Evolutionary conservation across 2,113 vertebrate species (phyloP), one percentile per base, ranked within the genome.

Genomic region (Smithornis capensis): DNA sequence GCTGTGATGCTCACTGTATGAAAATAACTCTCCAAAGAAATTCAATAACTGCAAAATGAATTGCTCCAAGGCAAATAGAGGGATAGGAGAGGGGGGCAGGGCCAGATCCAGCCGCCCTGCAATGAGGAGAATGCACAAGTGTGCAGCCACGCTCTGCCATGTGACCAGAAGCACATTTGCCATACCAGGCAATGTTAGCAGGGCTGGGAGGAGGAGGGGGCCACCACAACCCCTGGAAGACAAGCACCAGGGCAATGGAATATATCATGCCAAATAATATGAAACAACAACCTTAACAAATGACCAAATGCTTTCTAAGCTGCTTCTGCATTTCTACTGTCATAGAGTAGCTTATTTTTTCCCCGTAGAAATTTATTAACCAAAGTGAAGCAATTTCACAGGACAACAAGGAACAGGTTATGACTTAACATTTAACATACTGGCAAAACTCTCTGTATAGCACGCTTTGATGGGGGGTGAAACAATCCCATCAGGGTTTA

Each of bases 11-110:
- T 98, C 93, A 55, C 56, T 95, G 94, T 96, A 97, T 97, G 95
- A 98, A 98, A 97, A 97, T 94, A 97, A 97, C 95, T 94, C 97
- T 97, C 97, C 87, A 37, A 98, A 97, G 97, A 97, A 98, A 98
- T 97, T 97, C 95, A 97, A 92, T 97, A 95, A 97, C 96, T 96
- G 94, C 92, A 96, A 95, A 97, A 98, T 95, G 94, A 97, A 98
- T 97, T 96, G 97, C 97, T 98, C 90, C 92, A 45, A 98, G 97
- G 96, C 97, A 97, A 97, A 95, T 5, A 88, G 94, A 92, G 81
- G 95, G 87, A 65, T 50, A 55, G 80, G 76, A 87, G 87, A 75
- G 83, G 94, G 95, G 91, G 96, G 95, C 86, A 94, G 95, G 89
- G 95, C 91, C 91, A 90, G 77, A 83, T 38, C 67, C 71, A 95